phyloP scores from a whole-genome alignment of 2,113 vertebrate genomes.

The Propithecus coquereli region DNA sequence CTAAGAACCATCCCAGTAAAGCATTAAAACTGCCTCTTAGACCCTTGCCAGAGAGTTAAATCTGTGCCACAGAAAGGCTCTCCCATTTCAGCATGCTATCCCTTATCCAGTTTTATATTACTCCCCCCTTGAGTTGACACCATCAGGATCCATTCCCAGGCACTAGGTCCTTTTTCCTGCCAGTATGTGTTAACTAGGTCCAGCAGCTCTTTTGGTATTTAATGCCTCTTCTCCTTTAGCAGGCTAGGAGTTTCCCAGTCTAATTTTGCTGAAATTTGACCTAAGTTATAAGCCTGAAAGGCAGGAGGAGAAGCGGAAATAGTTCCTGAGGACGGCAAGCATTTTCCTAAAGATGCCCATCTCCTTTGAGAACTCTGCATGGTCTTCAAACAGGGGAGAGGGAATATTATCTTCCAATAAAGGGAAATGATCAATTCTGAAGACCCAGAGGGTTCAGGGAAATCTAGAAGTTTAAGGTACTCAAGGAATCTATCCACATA shows the following conservation, averaged over 20 bases:
- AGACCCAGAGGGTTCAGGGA: neutral
- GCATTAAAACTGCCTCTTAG: neutral
- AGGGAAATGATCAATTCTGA: neutral
- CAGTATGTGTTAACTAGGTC: neutral
- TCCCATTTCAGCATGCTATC: neutral
- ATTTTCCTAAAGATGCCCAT: neutral
- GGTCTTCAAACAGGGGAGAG: neutral
- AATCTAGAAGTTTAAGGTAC: neutral
- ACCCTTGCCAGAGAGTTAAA: neutral
- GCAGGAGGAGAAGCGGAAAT: neutral
- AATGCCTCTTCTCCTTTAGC: neutral
- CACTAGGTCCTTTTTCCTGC: neutral
- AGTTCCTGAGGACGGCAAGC: neutral
- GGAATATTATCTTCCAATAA: neutral
- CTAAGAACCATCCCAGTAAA: neutral
- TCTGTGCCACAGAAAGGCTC: neutral
- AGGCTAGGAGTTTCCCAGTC: neutral
- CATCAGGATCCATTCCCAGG: neutral
- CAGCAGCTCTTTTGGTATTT: neutral
- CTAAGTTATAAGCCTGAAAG: neutral
- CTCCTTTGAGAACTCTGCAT: neutral
- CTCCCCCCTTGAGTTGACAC: neutral
- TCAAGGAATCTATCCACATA: neutral
- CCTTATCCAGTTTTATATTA: neutral
- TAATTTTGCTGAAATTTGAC: neutral